Conservation (phyloP, 2,888 invertebrate species). For the Metallyticus violacea region DNA sequence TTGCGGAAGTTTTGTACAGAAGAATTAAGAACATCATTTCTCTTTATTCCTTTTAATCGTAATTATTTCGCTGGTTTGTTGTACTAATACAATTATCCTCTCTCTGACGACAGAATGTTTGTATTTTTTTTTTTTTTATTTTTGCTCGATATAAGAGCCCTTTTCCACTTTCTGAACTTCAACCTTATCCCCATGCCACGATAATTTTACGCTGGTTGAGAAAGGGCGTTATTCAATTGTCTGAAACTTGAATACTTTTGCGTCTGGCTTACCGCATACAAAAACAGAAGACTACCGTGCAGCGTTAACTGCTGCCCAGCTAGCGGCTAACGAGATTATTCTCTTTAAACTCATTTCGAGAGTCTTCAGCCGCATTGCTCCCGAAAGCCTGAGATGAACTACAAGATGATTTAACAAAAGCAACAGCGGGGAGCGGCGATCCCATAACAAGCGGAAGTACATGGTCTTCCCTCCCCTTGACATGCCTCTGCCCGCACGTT, state of each 20-base stretch:
- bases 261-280: neutral
- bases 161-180: neutral
- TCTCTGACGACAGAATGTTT: neutral
- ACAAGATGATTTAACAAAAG: neutral
- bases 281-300: neutral
- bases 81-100: neutral
- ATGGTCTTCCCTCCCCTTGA: neutral
- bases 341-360: neutral
- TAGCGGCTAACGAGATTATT: neutral
- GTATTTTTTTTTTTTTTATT: too few species aligned
- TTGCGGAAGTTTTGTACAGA: too few species aligned
- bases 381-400: neutral
- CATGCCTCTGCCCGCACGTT: neutral
- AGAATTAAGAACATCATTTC: too few species aligned
- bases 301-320: neutral
- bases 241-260: neutral
- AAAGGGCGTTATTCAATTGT: neutral
- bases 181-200: neutral
- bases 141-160: too few species aligned
- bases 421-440: neutral
- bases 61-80: neutral
- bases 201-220: neutral
- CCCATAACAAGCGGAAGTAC: neutral
- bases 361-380: neutral
- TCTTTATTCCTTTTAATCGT: neutral